Evolutionary conservation across 2,113 vertebrate species (phyloP), one percentile per base, ranked within the genome.

Genomic region (Osmerus mordax): DNA sequence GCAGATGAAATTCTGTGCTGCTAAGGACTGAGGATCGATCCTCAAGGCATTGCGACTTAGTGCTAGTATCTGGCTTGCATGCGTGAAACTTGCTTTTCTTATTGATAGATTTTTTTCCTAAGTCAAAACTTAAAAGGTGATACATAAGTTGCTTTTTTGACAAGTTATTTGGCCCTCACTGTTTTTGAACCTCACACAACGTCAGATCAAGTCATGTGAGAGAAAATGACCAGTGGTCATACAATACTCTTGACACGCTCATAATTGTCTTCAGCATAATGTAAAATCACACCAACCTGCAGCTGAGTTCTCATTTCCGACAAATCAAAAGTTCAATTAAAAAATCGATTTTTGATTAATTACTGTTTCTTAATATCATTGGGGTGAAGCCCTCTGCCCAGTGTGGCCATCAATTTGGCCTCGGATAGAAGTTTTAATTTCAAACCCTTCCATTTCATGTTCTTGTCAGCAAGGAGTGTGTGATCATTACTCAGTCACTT

Each of bases 261-360:
- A 77, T 89, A 88, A 89, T 88, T 87, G 84, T 88, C 83, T 85
- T 80, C 81, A 80, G 77, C 82, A 71, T 79, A 83, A 83, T 86
- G 76, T 84, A 76, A 84, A 90, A 89, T 84, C 81, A 83, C 85
- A 82, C 80, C 78, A 28, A 18, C 23, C 19, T 65, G 16, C 36
- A 32, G 66, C 55, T 51, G 60, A 68, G 29, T 5, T 65, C 70
- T 47, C 69, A 25, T 58, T 53, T n/a, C 62, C 14, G 66, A 65
- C 73, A 16, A 6, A 60, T 21, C 61, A 47, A 28, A 55, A 69
- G 64, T 65, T 65, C 64, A 65, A 65, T 65, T 65, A 86, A 82
- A 59, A 63, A 53, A 68, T 75, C 70, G 77, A 87, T 85, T 74
- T 89, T 83, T 89, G 82, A 84, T 89, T 88, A 85, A 91, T 89